Evolutionary conservation across 2,888 invertebrate species (phyloP), one percentile per base, ranked within the genome.

Genomic region (Torymus texanus): DNA sequence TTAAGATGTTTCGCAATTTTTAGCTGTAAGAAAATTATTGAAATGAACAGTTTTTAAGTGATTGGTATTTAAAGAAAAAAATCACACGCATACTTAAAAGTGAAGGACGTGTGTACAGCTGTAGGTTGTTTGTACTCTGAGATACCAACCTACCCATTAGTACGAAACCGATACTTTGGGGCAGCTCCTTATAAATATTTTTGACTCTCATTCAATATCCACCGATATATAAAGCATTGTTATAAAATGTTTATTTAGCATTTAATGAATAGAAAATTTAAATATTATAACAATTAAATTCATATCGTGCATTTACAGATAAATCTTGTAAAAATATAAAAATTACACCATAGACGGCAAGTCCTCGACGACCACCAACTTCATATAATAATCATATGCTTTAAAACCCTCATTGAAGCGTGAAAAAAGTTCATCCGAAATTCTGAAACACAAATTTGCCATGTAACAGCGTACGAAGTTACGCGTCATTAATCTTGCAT

Each of bases 61-160:
- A 79, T 72, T 63, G 67, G 51, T 61, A 72, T 76, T 76, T 72
- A 53, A 76, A 68, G 58, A 56, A 75, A 75, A 59, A 72, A 59
- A 53, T 65, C 55, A 16, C 79, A 55, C n/a, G 71, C 71, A 70
- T 75, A 66, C 56, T 75, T 61, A 72, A 80, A 62, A 58, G 18
- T 56, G 79, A 80, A 80, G 79, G 72, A 65, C 79, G 67, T 24
- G 41, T 56, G 62, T n/a, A 41, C n/a, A 11, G 53, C 24, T 75
- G 66, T 66, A 50, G 41, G 58, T 75, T 79, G 66, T 75, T 79
- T 66, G 72, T 72, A 72, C 70, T 75, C 72, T 72, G 72, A 62
- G 67, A 79, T 75, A 66, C 41, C 79, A 79, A 79, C 71, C 74
- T 75, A 59, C 71, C 62, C 75, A 79, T 79, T 79, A 79, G 58